These are phyloP conservation scores for Scyliorhinus canicula DNA, from an alignment of 2,797 vertebrate species.

Conservation along the genomic window DNA sequence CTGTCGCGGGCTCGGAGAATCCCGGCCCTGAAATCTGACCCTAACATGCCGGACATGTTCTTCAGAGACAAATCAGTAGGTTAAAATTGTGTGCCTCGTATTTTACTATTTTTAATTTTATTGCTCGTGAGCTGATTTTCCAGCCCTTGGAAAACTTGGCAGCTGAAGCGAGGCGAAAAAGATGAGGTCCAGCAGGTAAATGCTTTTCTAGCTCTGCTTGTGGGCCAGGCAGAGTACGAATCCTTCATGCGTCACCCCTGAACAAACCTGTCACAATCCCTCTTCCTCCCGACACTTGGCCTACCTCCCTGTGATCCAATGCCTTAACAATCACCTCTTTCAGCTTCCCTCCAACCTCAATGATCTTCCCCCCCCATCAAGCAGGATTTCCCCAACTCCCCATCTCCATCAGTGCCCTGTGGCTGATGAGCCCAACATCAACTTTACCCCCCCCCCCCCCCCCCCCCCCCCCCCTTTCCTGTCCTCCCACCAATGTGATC, in stretches of 20 bases:
- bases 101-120: background rate
- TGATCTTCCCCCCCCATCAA: background rate
- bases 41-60: background rate
- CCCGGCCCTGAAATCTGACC: background rate
- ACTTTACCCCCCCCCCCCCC: background rate
- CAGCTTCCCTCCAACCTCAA: background rate
- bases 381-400: background rate
- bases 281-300: background rate
- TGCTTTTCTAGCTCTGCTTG: background rate
- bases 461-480: too few relatives aligned
- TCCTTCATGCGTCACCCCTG: background rate
- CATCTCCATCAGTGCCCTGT: background rate
- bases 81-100: background rate
- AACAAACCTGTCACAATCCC: background rate
- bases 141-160: background rate
- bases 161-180: background rate
- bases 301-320: background rate
- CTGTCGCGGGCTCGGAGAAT: too few relatives aligned
- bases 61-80: background rate
- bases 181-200: background rate
- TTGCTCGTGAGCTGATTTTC: background rate
- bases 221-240: background rate
- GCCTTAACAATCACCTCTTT: background rate
- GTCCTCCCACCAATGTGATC: too few relatives aligned
- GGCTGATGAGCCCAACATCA: background rate